Evolutionary conservation across 2,113 vertebrate species (phyloP).

Genomic region (Halcyon senegalensis): DNA sequence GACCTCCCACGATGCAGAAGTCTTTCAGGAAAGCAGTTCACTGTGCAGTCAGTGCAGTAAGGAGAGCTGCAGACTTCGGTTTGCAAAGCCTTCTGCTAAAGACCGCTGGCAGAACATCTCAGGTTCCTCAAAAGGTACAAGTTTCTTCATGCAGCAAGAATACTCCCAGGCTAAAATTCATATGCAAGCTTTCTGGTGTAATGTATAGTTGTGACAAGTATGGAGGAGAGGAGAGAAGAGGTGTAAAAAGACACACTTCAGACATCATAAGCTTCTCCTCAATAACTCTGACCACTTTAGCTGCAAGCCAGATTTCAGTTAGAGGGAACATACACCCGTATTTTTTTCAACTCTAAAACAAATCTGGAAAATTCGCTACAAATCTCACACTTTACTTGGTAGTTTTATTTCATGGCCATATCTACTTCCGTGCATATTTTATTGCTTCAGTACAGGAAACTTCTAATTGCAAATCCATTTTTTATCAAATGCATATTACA

Average conservation of each 20-base stretch:
- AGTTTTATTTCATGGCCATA: background rate
- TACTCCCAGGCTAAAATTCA: background rate
- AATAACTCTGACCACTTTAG: background rate
- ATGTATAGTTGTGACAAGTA: background rate
- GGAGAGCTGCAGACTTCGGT: background rate
- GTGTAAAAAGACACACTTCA: background rate
- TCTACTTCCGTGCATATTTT: background rate
- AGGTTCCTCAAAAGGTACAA: background rate
- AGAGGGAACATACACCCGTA: background rate
- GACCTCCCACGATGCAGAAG: background rate
- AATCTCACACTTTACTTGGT: background rate
- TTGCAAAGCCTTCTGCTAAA: background rate
- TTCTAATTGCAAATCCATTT: background rate
- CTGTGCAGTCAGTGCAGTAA: background rate
- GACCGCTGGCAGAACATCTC: background rate
- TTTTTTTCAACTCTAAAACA: background rate
- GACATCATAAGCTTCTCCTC: background rate
- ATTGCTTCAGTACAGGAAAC: background rate
- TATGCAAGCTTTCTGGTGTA: background rate
- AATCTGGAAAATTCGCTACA: background rate
- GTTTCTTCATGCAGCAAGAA: background rate
- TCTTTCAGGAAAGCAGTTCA: background rate
- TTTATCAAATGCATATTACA: background rate
- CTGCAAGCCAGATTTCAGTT: background rate
- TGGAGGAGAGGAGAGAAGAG: background rate